These are phyloP conservation scores for Cremastinae sp. DNA, from an alignment of 2,888 invertebrate species.

Conservation along the genomic window DNA sequence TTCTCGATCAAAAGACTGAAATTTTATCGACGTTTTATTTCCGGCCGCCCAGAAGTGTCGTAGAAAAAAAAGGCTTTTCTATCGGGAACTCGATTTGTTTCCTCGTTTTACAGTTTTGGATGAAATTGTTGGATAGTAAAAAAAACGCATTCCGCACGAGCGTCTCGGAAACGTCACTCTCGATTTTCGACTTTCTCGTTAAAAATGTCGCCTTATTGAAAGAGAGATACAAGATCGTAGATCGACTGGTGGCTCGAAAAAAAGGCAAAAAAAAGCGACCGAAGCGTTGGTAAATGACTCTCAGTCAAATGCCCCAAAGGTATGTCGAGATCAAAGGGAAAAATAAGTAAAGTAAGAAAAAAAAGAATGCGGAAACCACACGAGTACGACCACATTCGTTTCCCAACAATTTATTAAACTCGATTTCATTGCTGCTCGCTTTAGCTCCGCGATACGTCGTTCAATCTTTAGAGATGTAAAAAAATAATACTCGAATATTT, in stretches of 20 bases:
- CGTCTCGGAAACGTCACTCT: slow-evolving; percentile 49
- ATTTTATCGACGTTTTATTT: slow-evolving; percentile 9
- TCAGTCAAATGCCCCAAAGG: slow-evolving; percentile 27
- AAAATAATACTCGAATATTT: no score
- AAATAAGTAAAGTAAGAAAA: slow-evolving; percentile 13
- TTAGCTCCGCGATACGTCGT: no score
- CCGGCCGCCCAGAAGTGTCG: background rate
- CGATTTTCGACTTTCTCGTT: slow-evolving; percentile 64
- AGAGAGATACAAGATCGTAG: slow-evolving; percentile 69
- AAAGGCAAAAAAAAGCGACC: background rate
- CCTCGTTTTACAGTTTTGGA: slow-evolving; percentile 44
- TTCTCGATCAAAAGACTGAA: slow-evolving; percentile 16
- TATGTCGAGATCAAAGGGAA: slow-evolving; percentile 5
- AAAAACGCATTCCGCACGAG: slow-evolving; percentile 20
- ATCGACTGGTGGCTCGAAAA: background rate
- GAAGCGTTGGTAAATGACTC: slow-evolving; percentile 8
- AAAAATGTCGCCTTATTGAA: slow-evolving; percentile 61
- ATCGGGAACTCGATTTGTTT: slow-evolving; percentile 40
- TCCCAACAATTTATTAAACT: slow-evolving; percentile 34
- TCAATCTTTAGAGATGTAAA: no score
- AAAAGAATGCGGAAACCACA: slow-evolving; percentile 50
- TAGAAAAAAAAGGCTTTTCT: slow-evolving; percentile 7
- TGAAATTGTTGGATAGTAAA: slow-evolving; percentile 15
- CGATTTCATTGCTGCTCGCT: slow-evolving; percentile 47
- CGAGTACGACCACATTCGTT: slow-evolving; percentile 22